These are phyloP conservation scores for Condylura cristata DNA, from an alignment of 2,113 vertebrate species.

Conservation along the genomic window DNA sequence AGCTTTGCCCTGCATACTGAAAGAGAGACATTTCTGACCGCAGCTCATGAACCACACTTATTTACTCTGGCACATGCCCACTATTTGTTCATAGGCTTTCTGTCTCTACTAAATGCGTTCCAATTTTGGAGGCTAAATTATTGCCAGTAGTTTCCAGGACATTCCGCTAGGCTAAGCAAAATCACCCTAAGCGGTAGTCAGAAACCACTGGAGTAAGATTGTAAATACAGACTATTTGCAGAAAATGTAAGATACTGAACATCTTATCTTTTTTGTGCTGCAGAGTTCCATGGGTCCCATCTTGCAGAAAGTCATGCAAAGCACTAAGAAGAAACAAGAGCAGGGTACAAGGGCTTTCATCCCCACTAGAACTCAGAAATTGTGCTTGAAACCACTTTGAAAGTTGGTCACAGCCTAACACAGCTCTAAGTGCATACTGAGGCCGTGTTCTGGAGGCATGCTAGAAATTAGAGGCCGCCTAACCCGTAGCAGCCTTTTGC, in stretches of 20 bases:
- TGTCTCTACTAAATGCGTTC: slow-evolving; percentile 97
- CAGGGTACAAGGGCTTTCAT: background rate
- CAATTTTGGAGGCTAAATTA: slow-evolving; percentile 90
- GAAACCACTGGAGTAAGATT: slow-evolving; percentile 88
- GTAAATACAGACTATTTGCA: slow-evolving; percentile 86
- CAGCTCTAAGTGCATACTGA: background rate
- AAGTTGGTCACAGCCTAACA: slow-evolving; percentile 25
- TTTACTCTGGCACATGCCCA: slow-evolving; percentile 96
- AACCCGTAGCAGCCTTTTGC: background rate
- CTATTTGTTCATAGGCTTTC: slow-evolving; percentile 98
- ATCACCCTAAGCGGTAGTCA: slow-evolving; percentile 92
- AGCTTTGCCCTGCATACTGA: slow-evolving; percentile 92
- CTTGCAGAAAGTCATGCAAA: slow-evolving; percentile 54
- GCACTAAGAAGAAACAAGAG: slow-evolving; percentile 45
- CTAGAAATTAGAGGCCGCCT: background rate
- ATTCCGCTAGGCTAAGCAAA: slow-evolving; percentile 97
- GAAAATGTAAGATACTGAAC: slow-evolving; percentile 79
- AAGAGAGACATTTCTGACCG: slow-evolving; percentile 96
- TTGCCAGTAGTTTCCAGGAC: slow-evolving; percentile 97
- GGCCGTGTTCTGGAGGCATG: background rate
- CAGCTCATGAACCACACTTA: slow-evolving; percentile 96
- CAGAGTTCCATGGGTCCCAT: slow-evolving; percentile 24
- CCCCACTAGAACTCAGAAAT: background rate
- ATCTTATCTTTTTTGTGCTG: slow-evolving; percentile 65
- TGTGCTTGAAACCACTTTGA: slow-evolving; percentile 24